phyloP scores from a whole-genome alignment of 2,888 invertebrate genomes.

The Spatulosminthurus flaviceps region DNA sequence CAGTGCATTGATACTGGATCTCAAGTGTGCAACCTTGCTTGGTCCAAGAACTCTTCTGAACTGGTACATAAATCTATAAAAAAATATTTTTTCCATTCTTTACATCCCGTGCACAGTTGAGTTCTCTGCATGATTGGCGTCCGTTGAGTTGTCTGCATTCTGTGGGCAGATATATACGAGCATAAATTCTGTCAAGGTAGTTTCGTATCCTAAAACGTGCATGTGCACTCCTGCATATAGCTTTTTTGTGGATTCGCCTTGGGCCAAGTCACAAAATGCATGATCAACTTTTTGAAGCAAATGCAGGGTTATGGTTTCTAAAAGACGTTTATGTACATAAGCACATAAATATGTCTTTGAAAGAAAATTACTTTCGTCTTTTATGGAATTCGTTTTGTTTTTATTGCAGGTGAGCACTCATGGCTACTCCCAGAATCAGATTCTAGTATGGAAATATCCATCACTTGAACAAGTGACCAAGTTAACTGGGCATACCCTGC shows the following conservation, averaged over 20 bases:
- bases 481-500: constrained; percentile 93
- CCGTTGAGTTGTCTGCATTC: neutral
- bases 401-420: constrained; percentile 80
- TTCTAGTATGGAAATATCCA: constrained; percentile 98
- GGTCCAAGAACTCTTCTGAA: constrained; percentile 98
- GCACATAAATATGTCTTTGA: neutral
- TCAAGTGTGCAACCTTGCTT: constrained; percentile 97
- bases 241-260: neutral
- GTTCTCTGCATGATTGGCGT: no score
- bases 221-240: neutral
- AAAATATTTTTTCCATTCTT: constrained; percentile 27
- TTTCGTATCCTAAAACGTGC: neutral
- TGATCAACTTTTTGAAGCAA: neutral
- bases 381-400: constrained; percentile 5
- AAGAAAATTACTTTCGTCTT: neutral
- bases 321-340: neutral
- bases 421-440: constrained; percentile 98
- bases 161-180: neutral
- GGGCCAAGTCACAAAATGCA: constrained; percentile 11
- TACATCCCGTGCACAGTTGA: neutral
- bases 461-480: constrained; percentile 96
- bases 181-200: neutral
- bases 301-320: constrained; percentile 1
- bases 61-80: constrained; percentile 72
- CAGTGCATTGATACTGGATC: constrained; percentile 98